Percentiles rank a stretch among this genome's conserved stretches.
Conservation (phyloP, 1,140 invertebrate genomes). For the Pogonomyrmex californicus region DNA sequence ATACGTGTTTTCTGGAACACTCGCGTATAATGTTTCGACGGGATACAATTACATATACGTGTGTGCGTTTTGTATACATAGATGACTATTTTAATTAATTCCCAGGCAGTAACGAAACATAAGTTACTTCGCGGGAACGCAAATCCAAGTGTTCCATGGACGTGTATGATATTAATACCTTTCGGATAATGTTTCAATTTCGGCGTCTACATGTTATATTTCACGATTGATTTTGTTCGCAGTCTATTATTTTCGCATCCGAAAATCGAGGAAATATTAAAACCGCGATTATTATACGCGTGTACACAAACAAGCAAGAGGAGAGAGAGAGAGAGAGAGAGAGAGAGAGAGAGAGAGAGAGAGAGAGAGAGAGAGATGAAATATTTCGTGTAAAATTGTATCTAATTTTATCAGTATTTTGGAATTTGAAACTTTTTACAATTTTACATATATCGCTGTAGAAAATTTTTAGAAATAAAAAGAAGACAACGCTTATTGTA, state of each 20-base stretch:
- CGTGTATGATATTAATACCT: conserved; percentile 38
- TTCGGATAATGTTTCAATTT: conserved; percentile 45
- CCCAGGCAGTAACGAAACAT: conserved; percentile 36
- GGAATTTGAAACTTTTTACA: neutral
- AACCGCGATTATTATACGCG: neutral
- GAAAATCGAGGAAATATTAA: conserved; percentile 25
- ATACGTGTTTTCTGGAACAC: conserved; percentile 46
- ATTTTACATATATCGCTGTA: neutral
- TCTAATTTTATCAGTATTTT: neutral
- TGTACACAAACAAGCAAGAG: neutral
- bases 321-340: neutral
- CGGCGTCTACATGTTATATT: neutral
- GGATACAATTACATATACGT: conserved; percentile 7
- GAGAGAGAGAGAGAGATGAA: neutral
- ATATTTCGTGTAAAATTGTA: conserved; percentile 18
- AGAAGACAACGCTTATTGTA: neutral
- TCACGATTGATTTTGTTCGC: conserved; percentile 37
- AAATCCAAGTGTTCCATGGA: conserved; percentile 13
- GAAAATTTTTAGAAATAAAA: conserved; percentile 5
- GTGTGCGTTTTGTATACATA: neutral
- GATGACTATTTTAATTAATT: conserved; percentile 58
- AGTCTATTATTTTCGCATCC: conserved; percentile 43
- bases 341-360: neutral
- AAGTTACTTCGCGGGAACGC: conserved; percentile 32
- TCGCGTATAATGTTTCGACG: conserved; percentile 19